Percentiles rank a stretch among this genome's conserved stretches.
Evolutionary conservation across 2,113 vertebrate genomes (phyloP).

Genomic region (Callorhinus ursinus): DNA sequence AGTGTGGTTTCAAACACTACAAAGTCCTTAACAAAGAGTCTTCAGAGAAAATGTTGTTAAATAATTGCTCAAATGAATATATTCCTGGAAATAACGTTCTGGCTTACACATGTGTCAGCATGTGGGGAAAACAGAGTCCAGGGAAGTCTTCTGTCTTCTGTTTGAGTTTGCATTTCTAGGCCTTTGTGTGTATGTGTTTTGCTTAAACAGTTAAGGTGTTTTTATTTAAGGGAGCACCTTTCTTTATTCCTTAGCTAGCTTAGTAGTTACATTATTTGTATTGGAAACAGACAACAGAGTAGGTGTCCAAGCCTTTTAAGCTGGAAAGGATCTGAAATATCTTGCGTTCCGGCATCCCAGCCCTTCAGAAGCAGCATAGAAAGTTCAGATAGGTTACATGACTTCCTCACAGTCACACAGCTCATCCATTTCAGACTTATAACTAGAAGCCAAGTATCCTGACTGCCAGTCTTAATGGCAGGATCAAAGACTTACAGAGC

Average conservation of each 20-base stretch:
- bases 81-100: background rate
- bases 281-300: background rate
- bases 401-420: background rate
- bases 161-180: background rate
- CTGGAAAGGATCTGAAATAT: background rate
- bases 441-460: background rate
- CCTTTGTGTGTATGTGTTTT: background rate
- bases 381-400: background rate
- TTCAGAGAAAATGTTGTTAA: background rate
- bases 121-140: background rate
- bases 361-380: background rate
- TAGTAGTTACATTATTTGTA: constrained; percentile 6
- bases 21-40: background rate
- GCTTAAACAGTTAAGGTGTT: background rate
- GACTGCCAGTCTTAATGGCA: background rate
- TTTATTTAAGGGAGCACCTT: constrained; percentile 9
- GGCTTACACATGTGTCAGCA: background rate
- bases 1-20: background rate
- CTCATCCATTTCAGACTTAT: background rate
- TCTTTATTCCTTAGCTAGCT: background rate
- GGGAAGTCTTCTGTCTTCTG: background rate
- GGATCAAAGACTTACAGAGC: background rate
- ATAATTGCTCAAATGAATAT: background rate
- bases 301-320: background rate
- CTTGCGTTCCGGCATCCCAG: background rate